Percentiles rank a stretch among this genome's conserved stretches.
Evolutionary conservation across 2,113 vertebrate genomes (phyloP).

Genomic region (Silurus glanis): DNA sequence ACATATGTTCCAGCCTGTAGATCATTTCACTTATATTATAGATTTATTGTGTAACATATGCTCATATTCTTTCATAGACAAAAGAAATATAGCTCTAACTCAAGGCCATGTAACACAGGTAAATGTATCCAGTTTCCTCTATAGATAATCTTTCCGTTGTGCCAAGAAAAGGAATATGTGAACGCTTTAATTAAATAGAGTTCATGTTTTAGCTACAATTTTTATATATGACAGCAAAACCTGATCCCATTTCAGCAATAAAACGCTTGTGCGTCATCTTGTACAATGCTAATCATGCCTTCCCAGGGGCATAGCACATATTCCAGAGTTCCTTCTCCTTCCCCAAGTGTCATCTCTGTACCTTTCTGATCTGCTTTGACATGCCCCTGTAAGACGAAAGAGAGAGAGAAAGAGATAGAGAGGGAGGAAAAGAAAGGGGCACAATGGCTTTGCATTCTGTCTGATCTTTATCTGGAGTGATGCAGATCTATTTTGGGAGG

Average conservation of each 20-base stretch:
- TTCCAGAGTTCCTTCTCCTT: constrained; percentile 12
- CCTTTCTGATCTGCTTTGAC: constrained; percentile 16
- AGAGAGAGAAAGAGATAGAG: constrained; percentile 35
- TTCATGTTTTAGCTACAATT: constrained; percentile 35
- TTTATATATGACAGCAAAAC: constrained; percentile 30
- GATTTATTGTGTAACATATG: too few relatives aligned
- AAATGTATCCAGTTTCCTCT: constrained; percentile 17
- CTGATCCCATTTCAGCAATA: constrained; percentile 29
- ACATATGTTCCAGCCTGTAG: too few relatives aligned
- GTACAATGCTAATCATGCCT: constrained; percentile 54
- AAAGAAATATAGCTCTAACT: neutral
- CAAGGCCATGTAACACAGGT: constrained; percentile 24
- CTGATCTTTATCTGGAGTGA: constrained; percentile 63
- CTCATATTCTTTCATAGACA: neutral
- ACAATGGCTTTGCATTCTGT: constrained; percentile 49
- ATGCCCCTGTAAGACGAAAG: constrained; percentile 40
- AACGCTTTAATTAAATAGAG: constrained; percentile 44
- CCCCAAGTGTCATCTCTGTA: constrained; percentile 20
- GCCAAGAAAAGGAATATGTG: neutral
- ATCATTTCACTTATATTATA: too few relatives aligned
- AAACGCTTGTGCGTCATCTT: constrained; percentile 41
- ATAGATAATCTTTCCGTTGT: neutral
- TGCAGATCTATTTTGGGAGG: constrained; percentile 56
- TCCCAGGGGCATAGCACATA: constrained; percentile 51
- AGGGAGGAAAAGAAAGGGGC: constrained; percentile 30